Percentiles rank a stretch among this genome's conserved stretches.
These are phyloP conservation scores for Sprattus sprattus DNA, from an alignment of 2,113 vertebrate genomes.

Conservation along the genomic window DNA sequence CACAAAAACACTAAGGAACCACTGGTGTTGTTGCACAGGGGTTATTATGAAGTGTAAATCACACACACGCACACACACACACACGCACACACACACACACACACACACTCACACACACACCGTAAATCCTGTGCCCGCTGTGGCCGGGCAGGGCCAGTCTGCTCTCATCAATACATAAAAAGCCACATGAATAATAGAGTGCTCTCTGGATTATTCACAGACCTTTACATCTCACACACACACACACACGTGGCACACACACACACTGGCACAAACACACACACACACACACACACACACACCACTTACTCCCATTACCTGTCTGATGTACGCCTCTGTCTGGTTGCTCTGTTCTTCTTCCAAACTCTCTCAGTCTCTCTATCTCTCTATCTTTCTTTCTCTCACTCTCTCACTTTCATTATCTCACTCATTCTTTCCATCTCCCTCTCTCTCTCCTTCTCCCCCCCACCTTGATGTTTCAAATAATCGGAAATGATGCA, in stretches of 20 bases:
- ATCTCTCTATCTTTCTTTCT: background rate
- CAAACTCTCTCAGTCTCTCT: background rate
- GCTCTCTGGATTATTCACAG: constrained; percentile 5
- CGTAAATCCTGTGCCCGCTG: background rate
- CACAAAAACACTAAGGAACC: background rate
- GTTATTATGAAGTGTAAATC: too few relatives aligned
- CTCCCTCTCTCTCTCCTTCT: background rate
- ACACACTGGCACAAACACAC: background rate
- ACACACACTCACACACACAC: constrained; percentile 15
- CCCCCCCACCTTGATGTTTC: background rate
- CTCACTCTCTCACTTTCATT: background rate
- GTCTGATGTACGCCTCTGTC: background rate
- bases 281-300: constrained; percentile 4
- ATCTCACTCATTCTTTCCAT: background rate
- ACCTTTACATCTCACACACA: background rate
- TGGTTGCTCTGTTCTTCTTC: background rate
- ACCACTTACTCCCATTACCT: background rate
- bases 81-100: background rate
- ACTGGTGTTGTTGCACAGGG: too few relatives aligned
- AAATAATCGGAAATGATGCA: background rate
- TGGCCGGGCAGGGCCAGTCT: background rate
- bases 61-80: background rate
- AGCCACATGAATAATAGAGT: background rate
- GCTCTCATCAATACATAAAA: constrained; percentile 12
- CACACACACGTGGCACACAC: background rate